phyloP scores from a whole-genome alignment of 1,140 invertebrate genomes.

The Megalonaias nervosa region DNA sequence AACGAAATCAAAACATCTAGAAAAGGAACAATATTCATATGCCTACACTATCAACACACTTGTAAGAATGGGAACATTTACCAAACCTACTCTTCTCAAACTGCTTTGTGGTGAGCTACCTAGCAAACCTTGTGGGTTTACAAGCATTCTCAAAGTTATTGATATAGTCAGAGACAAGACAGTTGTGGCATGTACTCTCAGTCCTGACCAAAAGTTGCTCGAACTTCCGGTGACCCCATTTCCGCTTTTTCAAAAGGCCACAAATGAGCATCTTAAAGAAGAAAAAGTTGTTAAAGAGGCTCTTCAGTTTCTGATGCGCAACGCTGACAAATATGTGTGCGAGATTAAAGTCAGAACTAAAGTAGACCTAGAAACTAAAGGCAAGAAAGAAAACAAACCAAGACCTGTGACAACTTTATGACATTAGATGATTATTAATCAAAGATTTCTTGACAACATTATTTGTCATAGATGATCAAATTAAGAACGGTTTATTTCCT shows the following conservation, averaged over 20 bases:
- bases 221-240: constrained; percentile 56
- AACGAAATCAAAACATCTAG: constrained; percentile 35
- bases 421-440: too few relatives aligned
- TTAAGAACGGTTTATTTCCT: too few relatives aligned
- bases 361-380: constrained; percentile 12
- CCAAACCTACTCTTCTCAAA: constrained; percentile 41
- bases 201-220: constrained; percentile 43
- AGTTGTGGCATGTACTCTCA: constrained; percentile 50
- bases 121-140: constrained; percentile 56
- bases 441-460: too few relatives aligned
- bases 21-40: constrained; percentile 38
- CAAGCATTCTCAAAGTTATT: constrained; percentile 50
- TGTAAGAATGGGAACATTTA: constrained; percentile 38
- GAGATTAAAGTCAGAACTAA: constrained; percentile 51
- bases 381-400: too few relatives aligned
- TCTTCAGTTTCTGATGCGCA: constrained; percentile 23
- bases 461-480: too few relatives aligned
- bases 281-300: constrained; percentile 24
- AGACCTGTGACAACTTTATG: too few relatives aligned
- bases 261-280: constrained; percentile 44
- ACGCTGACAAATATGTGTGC: constrained; percentile 48
- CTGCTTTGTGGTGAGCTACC: constrained; percentile 53
- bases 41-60: constrained; percentile 45
- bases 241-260: constrained; percentile 50
- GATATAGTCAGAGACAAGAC: constrained; percentile 59